Evolutionary conservation across 2,888 invertebrate genomes (phyloP).

Genomic region (Pterostichus madidus): DNA sequence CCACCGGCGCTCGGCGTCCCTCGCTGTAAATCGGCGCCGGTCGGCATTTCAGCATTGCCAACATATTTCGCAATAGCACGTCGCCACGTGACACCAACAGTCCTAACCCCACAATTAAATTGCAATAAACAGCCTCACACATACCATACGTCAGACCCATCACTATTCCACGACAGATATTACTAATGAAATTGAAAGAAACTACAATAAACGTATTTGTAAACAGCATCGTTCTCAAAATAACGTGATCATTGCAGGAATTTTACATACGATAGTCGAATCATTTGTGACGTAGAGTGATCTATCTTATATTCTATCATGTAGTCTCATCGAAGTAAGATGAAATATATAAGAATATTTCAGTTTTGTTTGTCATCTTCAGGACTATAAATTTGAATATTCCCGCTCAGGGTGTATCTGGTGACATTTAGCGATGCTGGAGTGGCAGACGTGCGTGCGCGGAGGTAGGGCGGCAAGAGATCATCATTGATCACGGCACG

Average conservation of each 20-base stretch:
- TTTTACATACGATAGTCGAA: no score
- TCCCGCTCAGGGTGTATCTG: neutral
- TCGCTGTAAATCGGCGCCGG: constrained; percentile 19
- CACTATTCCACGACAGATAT: neutral
- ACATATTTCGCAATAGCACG: constrained; percentile 11
- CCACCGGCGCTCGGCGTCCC: constrained; percentile 42
- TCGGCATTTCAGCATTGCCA: constrained; percentile 39
- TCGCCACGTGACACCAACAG: constrained; percentile 40
- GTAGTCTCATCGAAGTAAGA: no score
- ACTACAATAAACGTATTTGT: neutral
- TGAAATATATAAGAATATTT: neutral
- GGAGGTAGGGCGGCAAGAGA: constrained; percentile 15
- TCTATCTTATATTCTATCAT: no score
- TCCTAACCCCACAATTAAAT: constrained; percentile 24
- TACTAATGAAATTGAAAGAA: neutral
- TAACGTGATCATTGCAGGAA: no score
- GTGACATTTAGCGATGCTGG: constrained; percentile 41
- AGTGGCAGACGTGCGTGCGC: constrained; percentile 20
- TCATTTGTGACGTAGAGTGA: no score
- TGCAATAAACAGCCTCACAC: constrained; percentile 5
- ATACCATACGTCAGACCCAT: neutral
- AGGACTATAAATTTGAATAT: neutral
- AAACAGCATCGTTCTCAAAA: no score
- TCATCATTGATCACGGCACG: constrained; percentile 54
- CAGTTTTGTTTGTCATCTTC: neutral